Evolutionary conservation across 2,797 vertebrate species (phyloP).

Genomic region (Jordanella pulchra): DNA sequence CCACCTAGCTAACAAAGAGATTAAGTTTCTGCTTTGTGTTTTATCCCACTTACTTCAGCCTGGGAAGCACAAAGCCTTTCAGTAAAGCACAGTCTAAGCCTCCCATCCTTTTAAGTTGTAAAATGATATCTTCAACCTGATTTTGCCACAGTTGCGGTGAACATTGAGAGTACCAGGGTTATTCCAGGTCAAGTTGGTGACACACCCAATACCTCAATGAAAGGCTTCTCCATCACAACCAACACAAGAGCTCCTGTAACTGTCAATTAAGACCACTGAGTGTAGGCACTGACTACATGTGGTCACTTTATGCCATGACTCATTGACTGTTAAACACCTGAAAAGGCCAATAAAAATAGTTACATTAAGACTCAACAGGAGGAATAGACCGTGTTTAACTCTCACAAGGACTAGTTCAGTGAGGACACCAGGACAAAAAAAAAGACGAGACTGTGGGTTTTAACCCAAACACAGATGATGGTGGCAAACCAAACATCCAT

Average conservation of each 20-base stretch:
- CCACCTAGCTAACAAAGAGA: constrained; percentile 19
- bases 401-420: constrained; percentile 21
- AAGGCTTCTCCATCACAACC: constrained; percentile 54
- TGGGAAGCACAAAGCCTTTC: constrained; percentile 5
- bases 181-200: constrained; percentile 61
- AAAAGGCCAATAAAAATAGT: constrained; percentile 54
- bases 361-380: constrained; percentile 21
- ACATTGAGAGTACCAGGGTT: constrained; percentile 40
- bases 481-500: constrained; percentile 46
- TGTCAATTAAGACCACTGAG: constrained; percentile 56
- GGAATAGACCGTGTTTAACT: constrained; percentile 29
- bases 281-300: constrained; percentile 40
- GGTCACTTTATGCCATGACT: constrained; percentile 53
- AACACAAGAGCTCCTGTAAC: constrained; percentile 48
- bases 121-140: constrained; percentile 33
- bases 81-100: constrained; percentile 13
- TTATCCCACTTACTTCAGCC: constrained; percentile 7
- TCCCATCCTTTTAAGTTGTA: constrained; percentile 26
- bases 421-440: constrained; percentile 32
- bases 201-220: constrained; percentile 64
- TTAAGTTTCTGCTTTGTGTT: constrained; percentile 17
- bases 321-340: constrained; percentile 56
- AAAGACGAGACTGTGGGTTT: constrained; percentile 37
- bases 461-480: constrained; percentile 52
- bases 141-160: constrained; percentile 28